Evolutionary conservation across 1,140 invertebrate genomes (phyloP).

Genomic region (Drosophila tristis): DNA sequence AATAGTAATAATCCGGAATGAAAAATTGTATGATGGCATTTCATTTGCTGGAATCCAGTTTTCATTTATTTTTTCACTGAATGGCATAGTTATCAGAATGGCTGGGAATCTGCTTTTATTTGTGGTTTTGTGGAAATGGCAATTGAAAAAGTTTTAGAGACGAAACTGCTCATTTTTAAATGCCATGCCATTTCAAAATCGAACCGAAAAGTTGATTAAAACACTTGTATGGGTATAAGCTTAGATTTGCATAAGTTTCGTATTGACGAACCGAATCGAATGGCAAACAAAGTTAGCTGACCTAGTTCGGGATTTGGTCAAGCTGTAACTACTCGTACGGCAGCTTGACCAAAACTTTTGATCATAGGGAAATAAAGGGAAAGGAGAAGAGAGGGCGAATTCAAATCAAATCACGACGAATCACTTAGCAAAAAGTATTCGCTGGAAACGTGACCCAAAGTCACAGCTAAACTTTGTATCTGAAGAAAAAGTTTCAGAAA

Average conservation of each 20-base stretch:
- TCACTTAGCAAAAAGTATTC: conserved; percentile 70
- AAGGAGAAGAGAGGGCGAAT: conserved; percentile 12
- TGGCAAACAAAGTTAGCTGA: conserved; percentile 61
- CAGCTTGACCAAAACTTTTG: neutral
- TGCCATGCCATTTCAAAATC: conserved; percentile 20
- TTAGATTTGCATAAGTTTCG: conserved; percentile 48
- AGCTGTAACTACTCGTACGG: conserved; percentile 20
- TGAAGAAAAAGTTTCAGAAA: conserved; percentile 47
- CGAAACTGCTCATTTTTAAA: conserved; percentile 41
- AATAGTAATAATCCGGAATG: conserved; percentile 48
- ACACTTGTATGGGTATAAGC: conserved; percentile 22
- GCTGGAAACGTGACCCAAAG: conserved; percentile 61
- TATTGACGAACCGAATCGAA: conserved; percentile 56
- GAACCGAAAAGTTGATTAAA: conserved; percentile 62
- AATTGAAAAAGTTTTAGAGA: conserved; percentile 63
- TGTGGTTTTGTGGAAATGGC: conserved; percentile 51
- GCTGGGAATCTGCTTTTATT: conserved; percentile 17
- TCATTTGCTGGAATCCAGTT: conserved; percentile 49
- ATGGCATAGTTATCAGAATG: conserved; percentile 37
- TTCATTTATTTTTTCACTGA: conserved; percentile 4
- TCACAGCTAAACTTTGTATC: conserved; percentile 52
- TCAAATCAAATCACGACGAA: conserved; percentile 78
- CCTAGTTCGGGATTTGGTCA: conserved; percentile 47
- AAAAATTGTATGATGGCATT: conserved; percentile 46
- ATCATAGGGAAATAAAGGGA: neutral